Percentiles rank a stretch among this genome's conserved stretches.
These are phyloP conservation scores for Neogobius melanostomus DNA, from an alignment of 2,113 vertebrate genomes.

Conservation along the genomic window DNA sequence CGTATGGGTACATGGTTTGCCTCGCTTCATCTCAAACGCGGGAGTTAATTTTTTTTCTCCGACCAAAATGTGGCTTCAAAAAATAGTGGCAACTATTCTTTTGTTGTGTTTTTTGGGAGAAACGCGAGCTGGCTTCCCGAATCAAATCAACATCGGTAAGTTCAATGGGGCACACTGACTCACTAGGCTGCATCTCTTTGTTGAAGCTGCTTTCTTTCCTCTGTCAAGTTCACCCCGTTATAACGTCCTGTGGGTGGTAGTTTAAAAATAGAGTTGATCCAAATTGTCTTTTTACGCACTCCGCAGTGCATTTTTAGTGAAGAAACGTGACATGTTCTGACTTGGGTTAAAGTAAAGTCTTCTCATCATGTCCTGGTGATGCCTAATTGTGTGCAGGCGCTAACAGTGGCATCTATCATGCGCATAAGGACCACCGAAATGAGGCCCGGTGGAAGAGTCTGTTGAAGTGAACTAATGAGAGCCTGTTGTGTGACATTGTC, in stretches of 20 bases:
- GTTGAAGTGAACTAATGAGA: constrained; percentile 19
- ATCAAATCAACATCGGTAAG: constrained; percentile 98
- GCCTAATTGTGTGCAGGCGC: not conserved
- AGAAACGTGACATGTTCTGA: not conserved
- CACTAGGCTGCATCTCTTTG: not conserved
- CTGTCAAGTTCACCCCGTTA: constrained; percentile 50
- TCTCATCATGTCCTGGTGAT: not conserved
- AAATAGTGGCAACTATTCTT: constrained; percentile 74
- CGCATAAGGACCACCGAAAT: not conserved
- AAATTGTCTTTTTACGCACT: constrained; percentile 24
- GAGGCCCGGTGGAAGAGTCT: not conserved
- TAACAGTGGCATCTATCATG: not conserved
- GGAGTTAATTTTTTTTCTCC: constrained; percentile 81
- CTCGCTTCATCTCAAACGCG: constrained; percentile 77
- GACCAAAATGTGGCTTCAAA: constrained; percentile 87
- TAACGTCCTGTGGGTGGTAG: constrained; percentile 28
- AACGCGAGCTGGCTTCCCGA: constrained; percentile 89
- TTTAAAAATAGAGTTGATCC: constrained; percentile 35
- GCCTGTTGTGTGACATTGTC: constrained; percentile 32
- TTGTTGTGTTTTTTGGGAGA: constrained; percentile 79
- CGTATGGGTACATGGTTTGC: constrained; percentile 72
- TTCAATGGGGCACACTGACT: constrained; percentile 20
- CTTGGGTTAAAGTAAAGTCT: not conserved
- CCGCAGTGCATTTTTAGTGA: constrained; percentile 24
- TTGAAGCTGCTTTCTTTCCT: not conserved